A percentile compares a stretch with the other conserved stretches of the same genome.
Evolutionary conservation across 2,888 invertebrate genomes (phyloP).

Genomic region (Brachyopa scutellaris): DNA sequence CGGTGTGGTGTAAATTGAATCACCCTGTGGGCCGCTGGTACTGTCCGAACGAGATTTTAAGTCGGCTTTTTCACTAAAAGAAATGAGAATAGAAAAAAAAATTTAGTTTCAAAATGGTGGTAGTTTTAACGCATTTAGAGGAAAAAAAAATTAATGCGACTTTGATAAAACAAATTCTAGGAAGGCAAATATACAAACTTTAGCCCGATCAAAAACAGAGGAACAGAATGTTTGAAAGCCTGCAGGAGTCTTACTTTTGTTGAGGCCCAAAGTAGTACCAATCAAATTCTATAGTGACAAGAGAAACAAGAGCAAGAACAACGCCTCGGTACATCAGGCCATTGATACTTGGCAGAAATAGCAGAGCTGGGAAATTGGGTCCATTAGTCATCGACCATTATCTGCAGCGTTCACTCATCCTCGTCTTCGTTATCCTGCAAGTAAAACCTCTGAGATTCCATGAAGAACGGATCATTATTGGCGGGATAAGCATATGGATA

Average conservation of each 20-base stretch:
- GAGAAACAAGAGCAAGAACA: no score
- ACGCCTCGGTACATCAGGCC: no score
- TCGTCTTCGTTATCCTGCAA: conserved; percentile 72
- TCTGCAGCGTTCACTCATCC: conserved; percentile 75
- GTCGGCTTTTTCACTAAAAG: conserved; percentile 81
- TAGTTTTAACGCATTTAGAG: neutral
- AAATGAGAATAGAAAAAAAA: conserved; percentile 15
- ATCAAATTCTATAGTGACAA: no score
- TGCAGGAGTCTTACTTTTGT: no score
- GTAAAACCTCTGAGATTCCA: conserved; percentile 65
- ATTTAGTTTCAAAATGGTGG: neutral
- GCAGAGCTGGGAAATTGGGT: no score
- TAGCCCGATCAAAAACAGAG: no score
- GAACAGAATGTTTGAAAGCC: no score
- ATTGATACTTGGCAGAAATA: no score
- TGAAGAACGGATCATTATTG: conserved; percentile 58
- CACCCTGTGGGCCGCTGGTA: conserved; percentile 86
- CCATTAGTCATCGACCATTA: conserved; percentile 75
- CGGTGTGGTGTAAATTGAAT: conserved; percentile 88
- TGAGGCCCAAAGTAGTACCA: no score
- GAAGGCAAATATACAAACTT: no score
- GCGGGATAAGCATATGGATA: conserved; percentile 60
- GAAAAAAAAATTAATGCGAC: neutral
- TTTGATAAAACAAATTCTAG: no score
- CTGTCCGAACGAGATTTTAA: conserved; percentile 82